Conservation (phyloP, 2,797 vertebrate species). For the Melanotaenia maccullochi region DNA sequence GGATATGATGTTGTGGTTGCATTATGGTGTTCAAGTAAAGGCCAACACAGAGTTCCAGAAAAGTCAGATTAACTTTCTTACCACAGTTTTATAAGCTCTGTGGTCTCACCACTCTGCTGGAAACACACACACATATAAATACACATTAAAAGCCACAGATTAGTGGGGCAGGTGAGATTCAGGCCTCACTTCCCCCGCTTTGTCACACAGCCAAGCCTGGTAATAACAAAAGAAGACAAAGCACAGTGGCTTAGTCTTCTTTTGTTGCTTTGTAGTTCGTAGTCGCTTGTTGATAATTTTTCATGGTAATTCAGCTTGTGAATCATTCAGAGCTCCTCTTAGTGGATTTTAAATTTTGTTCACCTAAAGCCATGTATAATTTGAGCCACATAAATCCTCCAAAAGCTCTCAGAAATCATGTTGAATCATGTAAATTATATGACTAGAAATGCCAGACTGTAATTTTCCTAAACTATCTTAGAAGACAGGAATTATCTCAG, state of each 20-base stretch:
- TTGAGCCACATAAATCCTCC: conserved; percentile 62
- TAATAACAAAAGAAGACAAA: conserved; percentile 40
- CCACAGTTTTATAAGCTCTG: conserved; percentile 37
- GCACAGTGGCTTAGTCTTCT: conserved; percentile 3
- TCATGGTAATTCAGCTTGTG: conserved; percentile 57
- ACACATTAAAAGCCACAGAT: conserved; percentile 35
- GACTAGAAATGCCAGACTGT: conserved; percentile 48
- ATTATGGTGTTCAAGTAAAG: conserved; percentile 6
- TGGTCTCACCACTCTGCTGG: background rate
- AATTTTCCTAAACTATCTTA: conserved; percentile 15
- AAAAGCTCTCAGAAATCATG: conserved; percentile 53
- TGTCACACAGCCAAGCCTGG: conserved; percentile 26
- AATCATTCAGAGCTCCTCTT: conserved; percentile 51
- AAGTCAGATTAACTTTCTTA: conserved; percentile 31
- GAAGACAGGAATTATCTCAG: conserved; percentile 2
- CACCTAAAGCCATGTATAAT: conserved; percentile 53
- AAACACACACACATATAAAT: conserved; percentile 21
- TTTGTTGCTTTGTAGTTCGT: conserved; percentile 33
- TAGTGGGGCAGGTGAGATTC: conserved; percentile 58
- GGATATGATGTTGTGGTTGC: conserved; percentile 12
- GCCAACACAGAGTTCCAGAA: conserved; percentile 17
- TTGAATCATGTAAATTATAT: conserved; percentile 44
- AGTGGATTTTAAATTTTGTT: conserved; percentile 26
- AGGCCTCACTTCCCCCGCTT: conserved; percentile 7
- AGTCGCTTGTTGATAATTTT: conserved; percentile 36